These are phyloP conservation scores for Maylandia zebra DNA, from an alignment of 2,113 vertebrate species.

Conservation along the genomic window DNA sequence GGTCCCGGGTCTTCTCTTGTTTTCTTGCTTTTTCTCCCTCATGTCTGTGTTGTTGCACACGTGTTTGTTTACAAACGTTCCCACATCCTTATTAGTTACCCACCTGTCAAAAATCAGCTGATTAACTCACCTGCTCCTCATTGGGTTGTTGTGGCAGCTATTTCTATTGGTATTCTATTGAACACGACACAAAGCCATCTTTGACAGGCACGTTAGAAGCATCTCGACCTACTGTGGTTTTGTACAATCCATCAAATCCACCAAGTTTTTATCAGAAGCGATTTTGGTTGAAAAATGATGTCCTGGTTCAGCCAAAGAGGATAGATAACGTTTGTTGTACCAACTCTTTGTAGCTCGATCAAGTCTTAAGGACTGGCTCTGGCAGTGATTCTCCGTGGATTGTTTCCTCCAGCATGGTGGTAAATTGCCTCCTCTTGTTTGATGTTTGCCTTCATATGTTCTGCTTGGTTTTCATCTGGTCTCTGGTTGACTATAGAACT, in stretches of 20 bases:
- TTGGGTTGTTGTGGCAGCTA: neutral
- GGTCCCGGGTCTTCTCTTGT: neutral
- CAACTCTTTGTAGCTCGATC: neutral
- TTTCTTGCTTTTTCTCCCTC: neutral
- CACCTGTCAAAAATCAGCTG: neutral
- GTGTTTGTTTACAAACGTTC: neutral
- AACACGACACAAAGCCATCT: neutral
- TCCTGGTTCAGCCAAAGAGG: neutral
- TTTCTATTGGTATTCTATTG: neutral
- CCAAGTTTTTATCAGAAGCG: neutral
- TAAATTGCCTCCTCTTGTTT: neutral
- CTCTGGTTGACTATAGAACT: neutral
- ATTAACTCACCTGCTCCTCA: neutral
- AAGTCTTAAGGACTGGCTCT: neutral
- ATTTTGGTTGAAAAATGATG: neutral
- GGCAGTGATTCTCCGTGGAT: neutral
- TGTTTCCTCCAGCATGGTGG: neutral
- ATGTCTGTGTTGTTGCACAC: neutral
- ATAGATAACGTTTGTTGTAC: neutral
- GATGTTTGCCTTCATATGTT: neutral
- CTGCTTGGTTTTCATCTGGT: neutral
- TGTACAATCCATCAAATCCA: neutral
- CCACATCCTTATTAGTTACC: neutral
- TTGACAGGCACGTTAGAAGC: neutral
- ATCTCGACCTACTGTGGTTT: neutral